These are phyloP conservation scores for Distichodus sexfasciatus DNA, from an alignment of 2,797 vertebrate species.

Conservation along the genomic window DNA sequence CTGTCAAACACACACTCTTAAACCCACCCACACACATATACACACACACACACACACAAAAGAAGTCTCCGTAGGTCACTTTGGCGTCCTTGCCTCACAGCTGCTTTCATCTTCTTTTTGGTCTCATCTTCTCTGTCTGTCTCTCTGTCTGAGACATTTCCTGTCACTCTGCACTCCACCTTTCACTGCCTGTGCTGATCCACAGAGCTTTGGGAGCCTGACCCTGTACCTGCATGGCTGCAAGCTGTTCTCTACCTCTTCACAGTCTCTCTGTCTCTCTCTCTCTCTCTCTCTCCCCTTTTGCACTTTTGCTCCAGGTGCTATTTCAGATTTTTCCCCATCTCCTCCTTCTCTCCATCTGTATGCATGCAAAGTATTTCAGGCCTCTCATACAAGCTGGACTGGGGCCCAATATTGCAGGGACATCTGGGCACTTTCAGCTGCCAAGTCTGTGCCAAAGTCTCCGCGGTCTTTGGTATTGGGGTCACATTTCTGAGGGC, in stretches of 20 bases:
- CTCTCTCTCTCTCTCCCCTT: slow-evolving; percentile 9
- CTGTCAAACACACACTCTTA: slow-evolving; percentile 7
- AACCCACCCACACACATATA: neutral
- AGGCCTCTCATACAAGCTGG: slow-evolving; percentile 51
- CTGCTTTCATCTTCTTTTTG: slow-evolving; percentile 28
- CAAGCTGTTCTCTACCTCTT: slow-evolving; percentile 23
- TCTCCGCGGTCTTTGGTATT: slow-evolving; percentile 58
- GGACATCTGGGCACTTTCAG: slow-evolving; percentile 53
- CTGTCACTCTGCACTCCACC: slow-evolving; percentile 15
- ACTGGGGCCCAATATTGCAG: slow-evolving; percentile 53
- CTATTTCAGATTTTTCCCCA: slow-evolving; percentile 18
- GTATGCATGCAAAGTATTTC: slow-evolving; percentile 44
- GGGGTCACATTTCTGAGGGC: slow-evolving; percentile 60
- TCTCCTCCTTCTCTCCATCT: slow-evolving; percentile 14
- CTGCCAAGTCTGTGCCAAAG: slow-evolving; percentile 45
- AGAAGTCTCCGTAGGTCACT: slow-evolving; percentile 11
- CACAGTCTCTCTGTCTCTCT: neutral
- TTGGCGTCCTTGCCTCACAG: neutral
- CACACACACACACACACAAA: slow-evolving; percentile 16
- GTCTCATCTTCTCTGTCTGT: neutral
- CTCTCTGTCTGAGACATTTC: slow-evolving; percentile 23
- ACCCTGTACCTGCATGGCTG: slow-evolving; percentile 36
- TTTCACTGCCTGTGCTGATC: slow-evolving; percentile 13
- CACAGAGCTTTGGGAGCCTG: slow-evolving; percentile 17
- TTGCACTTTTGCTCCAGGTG: slow-evolving; percentile 3